phyloP scores from a whole-genome alignment of 2,797 vertebrate species.

The Micropoecilia bifurca region DNA sequence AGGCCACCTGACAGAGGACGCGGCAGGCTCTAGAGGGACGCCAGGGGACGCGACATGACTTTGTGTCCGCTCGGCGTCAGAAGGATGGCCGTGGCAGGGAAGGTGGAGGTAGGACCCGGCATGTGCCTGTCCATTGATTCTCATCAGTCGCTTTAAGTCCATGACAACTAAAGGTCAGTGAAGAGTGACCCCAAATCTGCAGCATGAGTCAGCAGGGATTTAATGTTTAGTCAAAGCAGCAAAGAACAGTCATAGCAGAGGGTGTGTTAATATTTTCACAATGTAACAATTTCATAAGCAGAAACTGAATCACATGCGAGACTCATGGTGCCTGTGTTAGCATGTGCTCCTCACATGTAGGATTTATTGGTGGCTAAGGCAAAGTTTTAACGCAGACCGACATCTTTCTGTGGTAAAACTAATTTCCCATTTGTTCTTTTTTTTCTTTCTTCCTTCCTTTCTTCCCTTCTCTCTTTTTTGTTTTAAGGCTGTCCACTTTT shows the following conservation, averaged over 20 bases:
- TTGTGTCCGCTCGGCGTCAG: constrained; percentile 51
- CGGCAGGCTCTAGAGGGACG: constrained; percentile 43
- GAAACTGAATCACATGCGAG: constrained; percentile 10
- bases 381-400: constrained; percentile 23
- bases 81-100: constrained; percentile 27
- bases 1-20: constrained; percentile 67
- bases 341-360: constrained; percentile 8
- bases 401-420: constrained; percentile 19
- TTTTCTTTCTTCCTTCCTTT: neutral
- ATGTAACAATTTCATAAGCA: constrained; percentile 9
- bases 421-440: constrained; percentile 28
- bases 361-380: constrained; percentile 7
- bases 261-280: constrained; percentile 30
- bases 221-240: constrained; percentile 24
- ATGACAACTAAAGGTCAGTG: constrained; percentile 60
- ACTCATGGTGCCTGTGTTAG: constrained; percentile 4
- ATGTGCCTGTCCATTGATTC: constrained; percentile 58
- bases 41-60: constrained; percentile 22
- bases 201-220: constrained; percentile 11
- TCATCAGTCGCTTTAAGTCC: constrained; percentile 49
- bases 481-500: constrained; percentile 1
- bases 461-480: neutral
- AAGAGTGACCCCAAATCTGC: constrained; percentile 22
- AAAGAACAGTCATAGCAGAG: constrained; percentile 22
- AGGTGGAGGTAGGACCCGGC: constrained; percentile 31